Percentiles rank a stretch among this genome's conserved stretches.
Conservation (phyloP, 2,113 vertebrate genomes). For the Pedetes capensis region DNA sequence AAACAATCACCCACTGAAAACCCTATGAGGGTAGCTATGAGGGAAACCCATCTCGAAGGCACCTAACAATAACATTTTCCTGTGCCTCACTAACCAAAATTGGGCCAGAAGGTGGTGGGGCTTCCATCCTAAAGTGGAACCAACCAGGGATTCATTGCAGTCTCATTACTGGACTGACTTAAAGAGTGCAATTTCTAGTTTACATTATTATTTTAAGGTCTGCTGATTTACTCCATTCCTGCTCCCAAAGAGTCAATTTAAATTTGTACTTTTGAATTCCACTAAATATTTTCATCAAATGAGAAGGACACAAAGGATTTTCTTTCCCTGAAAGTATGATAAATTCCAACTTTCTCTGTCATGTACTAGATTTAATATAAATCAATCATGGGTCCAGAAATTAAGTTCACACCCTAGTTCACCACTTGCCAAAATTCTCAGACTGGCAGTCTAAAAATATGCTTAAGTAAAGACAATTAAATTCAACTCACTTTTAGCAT, state of each 20-base stretch:
- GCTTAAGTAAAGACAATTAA: not conserved
- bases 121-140: not conserved
- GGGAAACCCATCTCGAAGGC: no score
- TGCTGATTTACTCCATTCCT: not conserved
- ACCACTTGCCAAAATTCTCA: not conserved
- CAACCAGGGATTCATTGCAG: not conserved
- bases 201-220: slow-evolving; percentile 27
- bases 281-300: slow-evolving; percentile 31
- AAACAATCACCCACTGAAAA: no score
- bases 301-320: not conserved
- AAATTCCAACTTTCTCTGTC: slow-evolving; percentile 16
- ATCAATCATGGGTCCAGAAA: slow-evolving; percentile 21
- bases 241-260: slow-evolving; percentile 22
- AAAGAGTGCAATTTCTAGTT: not conserved
- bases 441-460: not conserved
- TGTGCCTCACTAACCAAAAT: not conserved
- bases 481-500: slow-evolving; percentile 3
- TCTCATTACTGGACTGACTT: not conserved
- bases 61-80: no score
- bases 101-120: not conserved
- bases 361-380: slow-evolving; percentile 1
- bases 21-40: no score
- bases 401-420: not conserved
- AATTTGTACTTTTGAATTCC: slow-evolving; percentile 31
- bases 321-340: not conserved